Conservation (phyloP, 2,113 vertebrate species). For the Murina feae region DNA sequence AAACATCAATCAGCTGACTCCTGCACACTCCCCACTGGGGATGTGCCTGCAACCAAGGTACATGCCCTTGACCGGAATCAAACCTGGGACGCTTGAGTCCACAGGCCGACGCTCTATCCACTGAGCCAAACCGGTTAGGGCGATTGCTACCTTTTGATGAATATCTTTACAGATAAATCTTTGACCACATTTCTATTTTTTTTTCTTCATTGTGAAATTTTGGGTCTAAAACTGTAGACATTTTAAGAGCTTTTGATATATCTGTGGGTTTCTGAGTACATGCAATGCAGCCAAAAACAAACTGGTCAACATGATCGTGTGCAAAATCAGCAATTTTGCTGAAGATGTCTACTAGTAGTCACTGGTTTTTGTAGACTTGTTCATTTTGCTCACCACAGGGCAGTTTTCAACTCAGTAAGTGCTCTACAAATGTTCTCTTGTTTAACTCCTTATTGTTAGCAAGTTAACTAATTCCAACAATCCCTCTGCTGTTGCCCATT, state of each 20-base stretch:
- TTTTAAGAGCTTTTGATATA: background rate
- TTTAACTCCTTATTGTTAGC: background rate
- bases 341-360: background rate
- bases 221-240: background rate
- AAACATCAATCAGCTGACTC: too few species aligned
- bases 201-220: slow-evolving; percentile 20
- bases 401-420: background rate
- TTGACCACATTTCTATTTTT: background rate
- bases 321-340: background rate
- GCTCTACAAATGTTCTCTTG: background rate
- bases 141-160: background rate
- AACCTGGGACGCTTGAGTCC: too few species aligned
- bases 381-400: background rate
- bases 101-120: too few species aligned
- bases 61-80: too few species aligned
- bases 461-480: background rate
- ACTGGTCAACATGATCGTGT: background rate
- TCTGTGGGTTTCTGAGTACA: background rate
- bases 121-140: too few species aligned
- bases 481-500: background rate
- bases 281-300: background rate
- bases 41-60: too few species aligned
- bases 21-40: too few species aligned
- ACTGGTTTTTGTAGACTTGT: background rate
- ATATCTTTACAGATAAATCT: background rate